Evolutionary conservation across 1,140 invertebrate species (phyloP).

Genomic region (Coptotermes formosanus): DNA sequence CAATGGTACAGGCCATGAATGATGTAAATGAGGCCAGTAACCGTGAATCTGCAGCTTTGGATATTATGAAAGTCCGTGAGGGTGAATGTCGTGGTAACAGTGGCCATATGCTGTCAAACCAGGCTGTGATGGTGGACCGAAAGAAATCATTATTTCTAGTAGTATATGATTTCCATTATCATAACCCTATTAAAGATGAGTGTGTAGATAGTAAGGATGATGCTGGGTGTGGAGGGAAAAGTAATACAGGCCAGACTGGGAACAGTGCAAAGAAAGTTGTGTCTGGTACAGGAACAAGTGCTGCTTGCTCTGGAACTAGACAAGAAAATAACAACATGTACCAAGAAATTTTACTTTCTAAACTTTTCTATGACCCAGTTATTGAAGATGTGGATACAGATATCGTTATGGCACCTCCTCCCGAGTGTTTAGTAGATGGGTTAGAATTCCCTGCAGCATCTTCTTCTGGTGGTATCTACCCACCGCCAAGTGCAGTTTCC

Average conservation of each 20-base stretch:
- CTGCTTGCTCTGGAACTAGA: slow-evolving; percentile 36
- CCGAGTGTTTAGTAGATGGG: slow-evolving; percentile 25
- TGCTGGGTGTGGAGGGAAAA: background rate
- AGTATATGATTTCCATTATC: slow-evolving; percentile 59
- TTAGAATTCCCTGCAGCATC: slow-evolving; percentile 4
- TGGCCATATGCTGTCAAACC: background rate
- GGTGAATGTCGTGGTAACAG: slow-evolving; percentile 16
- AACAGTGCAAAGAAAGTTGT: slow-evolving; percentile 53
- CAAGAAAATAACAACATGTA: slow-evolving; percentile 41
- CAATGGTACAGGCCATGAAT: slow-evolving; percentile 60
- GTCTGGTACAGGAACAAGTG: slow-evolving; percentile 51
- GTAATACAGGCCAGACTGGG: slow-evolving; percentile 37
- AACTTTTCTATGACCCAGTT: slow-evolving; percentile 50
- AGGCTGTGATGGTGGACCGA: background rate
- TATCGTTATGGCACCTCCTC: slow-evolving; percentile 29
- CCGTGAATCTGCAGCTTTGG: slow-evolving; percentile 44
- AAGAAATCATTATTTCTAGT: slow-evolving; percentile 50
- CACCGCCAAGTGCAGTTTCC: background rate
- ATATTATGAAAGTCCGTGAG: slow-evolving; percentile 49
- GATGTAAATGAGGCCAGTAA: slow-evolving; percentile 59
- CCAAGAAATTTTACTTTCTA: slow-evolving; percentile 49
- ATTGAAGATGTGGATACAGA: slow-evolving; percentile 49
- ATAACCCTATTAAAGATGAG: slow-evolving; percentile 34
- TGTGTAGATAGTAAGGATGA: slow-evolving; percentile 22
- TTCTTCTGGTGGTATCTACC: background rate